phyloP scores from a whole-genome alignment of 2,113 vertebrate species.

The Calidris pygmaea region DNA sequence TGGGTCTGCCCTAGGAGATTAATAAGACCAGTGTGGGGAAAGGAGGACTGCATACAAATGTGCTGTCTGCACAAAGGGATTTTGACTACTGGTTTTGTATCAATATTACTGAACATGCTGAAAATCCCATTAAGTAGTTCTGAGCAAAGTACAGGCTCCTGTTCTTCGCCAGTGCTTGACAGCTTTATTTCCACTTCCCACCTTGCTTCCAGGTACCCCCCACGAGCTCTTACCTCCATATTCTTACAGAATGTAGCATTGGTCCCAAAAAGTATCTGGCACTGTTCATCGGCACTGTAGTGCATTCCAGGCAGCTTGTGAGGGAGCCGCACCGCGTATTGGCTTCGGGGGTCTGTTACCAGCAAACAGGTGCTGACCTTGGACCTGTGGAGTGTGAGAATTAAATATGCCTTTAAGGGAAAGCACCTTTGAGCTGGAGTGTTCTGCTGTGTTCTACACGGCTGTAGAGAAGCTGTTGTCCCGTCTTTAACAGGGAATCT shows the following conservation, averaged over 20 bases:
- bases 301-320: constrained; percentile 97
- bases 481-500: not conserved
- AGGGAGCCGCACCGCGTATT: constrained; percentile 80
- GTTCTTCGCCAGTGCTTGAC: not conserved
- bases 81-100: not conserved
- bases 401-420: not conserved
- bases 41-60: not conserved
- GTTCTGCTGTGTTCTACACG: too few relatives aligned
- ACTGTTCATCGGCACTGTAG: constrained; percentile 94
- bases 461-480: not conserved
- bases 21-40: not conserved
- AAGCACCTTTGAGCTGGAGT: not conserved
- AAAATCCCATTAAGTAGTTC: not conserved
- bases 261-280: constrained; percentile 95
- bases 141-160: not conserved
- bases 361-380: constrained; percentile 89
- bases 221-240: constrained; percentile 86
- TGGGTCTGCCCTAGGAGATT: not conserved
- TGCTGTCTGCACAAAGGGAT: not conserved
- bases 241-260: constrained; percentile 96
- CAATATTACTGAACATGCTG: not conserved
- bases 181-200: not conserved
- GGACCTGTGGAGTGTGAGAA: constrained; percentile 78
- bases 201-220: not conserved
- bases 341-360: constrained; percentile 89